Percentiles rank a stretch among this genome's conserved stretches.
Evolutionary conservation across 2,113 vertebrate genomes (phyloP).

Genomic region (Globicephala melas): DNA sequence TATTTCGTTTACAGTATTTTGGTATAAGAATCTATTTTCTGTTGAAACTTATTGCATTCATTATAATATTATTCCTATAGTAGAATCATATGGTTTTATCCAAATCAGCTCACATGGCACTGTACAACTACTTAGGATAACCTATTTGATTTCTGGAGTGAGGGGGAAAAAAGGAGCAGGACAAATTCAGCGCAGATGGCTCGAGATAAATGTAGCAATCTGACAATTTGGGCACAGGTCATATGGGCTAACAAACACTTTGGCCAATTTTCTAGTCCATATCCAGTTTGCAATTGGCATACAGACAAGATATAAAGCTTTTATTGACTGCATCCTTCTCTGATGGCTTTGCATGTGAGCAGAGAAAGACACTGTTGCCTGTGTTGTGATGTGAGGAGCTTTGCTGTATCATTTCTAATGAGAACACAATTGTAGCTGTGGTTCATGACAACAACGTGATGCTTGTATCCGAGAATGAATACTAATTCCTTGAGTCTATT

Average conservation of each 20-base stretch:
- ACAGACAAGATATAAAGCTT: neutral
- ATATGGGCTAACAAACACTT: neutral
- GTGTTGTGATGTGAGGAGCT: neutral
- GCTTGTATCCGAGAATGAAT: conserved; percentile 42
- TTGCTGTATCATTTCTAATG: neutral
- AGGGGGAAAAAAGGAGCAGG: neutral
- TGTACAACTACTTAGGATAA: neutral
- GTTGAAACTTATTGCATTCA: neutral
- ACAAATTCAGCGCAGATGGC: neutral
- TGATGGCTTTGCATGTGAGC: neutral
- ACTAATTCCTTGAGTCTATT: conserved; percentile 3
- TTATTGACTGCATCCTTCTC: neutral
- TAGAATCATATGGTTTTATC: neutral
- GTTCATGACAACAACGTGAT: conserved; percentile 35
- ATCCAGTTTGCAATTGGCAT: neutral
- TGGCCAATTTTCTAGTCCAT: neutral
- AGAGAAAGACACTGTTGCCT: neutral
- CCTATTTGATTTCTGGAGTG: neutral
- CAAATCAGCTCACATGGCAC: neutral
- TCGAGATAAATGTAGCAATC: neutral
- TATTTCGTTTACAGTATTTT: neutral
- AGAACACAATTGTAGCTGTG: neutral
- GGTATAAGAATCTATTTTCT: neutral
- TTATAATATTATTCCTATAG: neutral
- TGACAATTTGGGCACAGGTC: neutral